A percentile compares a stretch with the other conserved stretches of the same genome.
Evolutionary conservation across 2,888 invertebrate species (phyloP).

Genomic region (Eristalis arbustorum): DNA sequence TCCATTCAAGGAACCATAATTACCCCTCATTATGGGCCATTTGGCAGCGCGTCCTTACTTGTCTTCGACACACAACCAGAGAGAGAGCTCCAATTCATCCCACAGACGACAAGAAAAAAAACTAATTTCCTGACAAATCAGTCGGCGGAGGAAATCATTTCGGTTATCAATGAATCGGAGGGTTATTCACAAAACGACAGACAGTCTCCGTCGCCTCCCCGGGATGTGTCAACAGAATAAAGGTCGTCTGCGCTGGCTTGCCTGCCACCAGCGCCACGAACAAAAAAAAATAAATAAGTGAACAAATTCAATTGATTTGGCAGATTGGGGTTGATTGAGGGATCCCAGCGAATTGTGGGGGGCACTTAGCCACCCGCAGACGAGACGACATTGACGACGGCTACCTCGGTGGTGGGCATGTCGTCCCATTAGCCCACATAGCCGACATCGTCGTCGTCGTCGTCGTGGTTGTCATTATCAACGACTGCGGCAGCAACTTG

Average conservation of each 20-base stretch:
- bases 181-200: slow-evolving; percentile 48
- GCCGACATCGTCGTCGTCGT: neutral
- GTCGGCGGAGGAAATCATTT: slow-evolving; percentile 60
- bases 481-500: slow-evolving; percentile 11
- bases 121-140: slow-evolving; percentile 65
- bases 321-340: slow-evolving; percentile 69
- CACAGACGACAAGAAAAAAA: slow-evolving; percentile 12
- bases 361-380: slow-evolving; percentile 46
- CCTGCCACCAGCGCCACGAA: slow-evolving; percentile 7
- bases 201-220: neutral
- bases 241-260: slow-evolving; percentile 38
- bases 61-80: neutral
- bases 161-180: slow-evolving; percentile 67
- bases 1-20: slow-evolving; percentile 36
- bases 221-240: slow-evolving; percentile 56
- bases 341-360: slow-evolving; percentile 39
- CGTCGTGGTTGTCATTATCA: slow-evolving; percentile 2
- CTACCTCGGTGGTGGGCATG: neutral
- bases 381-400: slow-evolving; percentile 9
- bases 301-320: slow-evolving; percentile 70
- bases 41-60: neutral
- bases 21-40: slow-evolving; percentile 21
- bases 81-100: slow-evolving; percentile 20
- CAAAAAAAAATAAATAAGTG: slow-evolving; percentile 29
- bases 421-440: slow-evolving; percentile 52